Conservation (phyloP, 2,888 invertebrate species). For the Thymelicus sylvestris region DNA sequence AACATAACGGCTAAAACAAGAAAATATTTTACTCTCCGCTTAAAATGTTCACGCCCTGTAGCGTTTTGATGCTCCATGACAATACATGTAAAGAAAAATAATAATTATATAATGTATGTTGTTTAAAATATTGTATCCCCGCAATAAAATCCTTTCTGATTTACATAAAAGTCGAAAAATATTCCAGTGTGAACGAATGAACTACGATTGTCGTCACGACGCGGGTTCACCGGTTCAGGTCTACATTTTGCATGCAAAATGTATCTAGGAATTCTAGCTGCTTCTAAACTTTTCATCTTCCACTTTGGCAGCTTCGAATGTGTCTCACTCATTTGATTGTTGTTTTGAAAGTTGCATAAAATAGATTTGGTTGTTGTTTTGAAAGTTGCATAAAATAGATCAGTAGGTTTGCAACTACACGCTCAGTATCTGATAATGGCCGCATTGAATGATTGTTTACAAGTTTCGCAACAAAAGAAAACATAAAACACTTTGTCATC, state of each 20-base stretch:
- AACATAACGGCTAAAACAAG: not conserved
- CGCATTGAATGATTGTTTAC: not conserved
- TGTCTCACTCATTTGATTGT: too few relatives aligned
- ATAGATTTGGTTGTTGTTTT: too few relatives aligned
- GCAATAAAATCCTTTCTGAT: not conserved
- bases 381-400: too few relatives aligned
- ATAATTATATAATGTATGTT: not conserved
- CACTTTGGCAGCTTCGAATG: too few relatives aligned
- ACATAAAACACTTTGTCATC: constrained; percentile 25
- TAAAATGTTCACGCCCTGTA: too few relatives aligned
- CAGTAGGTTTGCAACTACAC: too few relatives aligned
- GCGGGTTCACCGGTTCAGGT: not conserved
- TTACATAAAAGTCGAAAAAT: not conserved
- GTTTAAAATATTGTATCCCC: not conserved
- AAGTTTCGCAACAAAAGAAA: constrained; percentile 2
- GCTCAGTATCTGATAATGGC: not conserved
- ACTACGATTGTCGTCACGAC: not conserved
- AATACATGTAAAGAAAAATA: not conserved
- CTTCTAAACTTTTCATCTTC: too few relatives aligned
- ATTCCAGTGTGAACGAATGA: not conserved
- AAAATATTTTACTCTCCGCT: not conserved
- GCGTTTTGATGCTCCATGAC: not conserved
- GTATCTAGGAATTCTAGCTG: too few relatives aligned
- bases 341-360: too few relatives aligned
- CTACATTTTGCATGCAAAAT: too few relatives aligned